A percentile compares a stretch with the other conserved stretches of the same genome.
Evolutionary conservation across 2,797 vertebrate genomes (phyloP).

Genomic region (Etheostoma nigrum): DNA sequence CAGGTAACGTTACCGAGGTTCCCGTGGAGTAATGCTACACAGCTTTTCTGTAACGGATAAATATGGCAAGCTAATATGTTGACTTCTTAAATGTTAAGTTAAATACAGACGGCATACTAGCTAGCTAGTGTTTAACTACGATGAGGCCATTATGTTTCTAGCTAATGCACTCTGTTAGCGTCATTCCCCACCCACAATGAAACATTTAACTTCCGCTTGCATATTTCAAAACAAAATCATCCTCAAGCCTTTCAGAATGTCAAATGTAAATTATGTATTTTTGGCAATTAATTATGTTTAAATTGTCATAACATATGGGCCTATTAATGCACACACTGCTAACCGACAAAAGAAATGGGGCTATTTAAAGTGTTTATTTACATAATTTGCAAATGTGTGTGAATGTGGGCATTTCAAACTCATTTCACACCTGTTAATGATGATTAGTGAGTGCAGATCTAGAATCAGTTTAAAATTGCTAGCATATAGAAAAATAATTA

Average conservation of each 20-base stretch:
- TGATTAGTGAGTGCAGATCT: neutral
- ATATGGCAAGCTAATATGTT: neutral
- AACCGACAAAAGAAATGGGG: neutral
- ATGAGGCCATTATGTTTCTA: slow-evolving; percentile 48
- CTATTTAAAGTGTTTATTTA: neutral
- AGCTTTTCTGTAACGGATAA: neutral
- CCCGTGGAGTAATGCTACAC: neutral
- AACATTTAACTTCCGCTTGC: slow-evolving; percentile 20
- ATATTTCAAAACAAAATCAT: slow-evolving; percentile 59
- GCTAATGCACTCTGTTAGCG: slow-evolving; percentile 34
- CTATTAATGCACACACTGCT: neutral
- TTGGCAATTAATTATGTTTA: neutral
- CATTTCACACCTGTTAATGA: neutral
- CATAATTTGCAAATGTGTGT: neutral
- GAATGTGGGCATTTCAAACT: neutral
- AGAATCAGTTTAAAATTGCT: neutral
- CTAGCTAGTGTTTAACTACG: neutral
- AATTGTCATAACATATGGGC: neutral
- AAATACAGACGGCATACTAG: neutral
- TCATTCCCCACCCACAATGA: neutral
- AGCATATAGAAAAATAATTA: no score
- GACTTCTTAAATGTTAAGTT: neutral
- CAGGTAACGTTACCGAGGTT: slow-evolving; percentile 3
- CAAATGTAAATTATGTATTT: no score
- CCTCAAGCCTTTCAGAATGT: neutral